A percentile compares a stretch with the other conserved stretches of the same genome.
phyloP scores from a whole-genome alignment of 2,797 vertebrate genomes.

The Danio aesculapii region DNA sequence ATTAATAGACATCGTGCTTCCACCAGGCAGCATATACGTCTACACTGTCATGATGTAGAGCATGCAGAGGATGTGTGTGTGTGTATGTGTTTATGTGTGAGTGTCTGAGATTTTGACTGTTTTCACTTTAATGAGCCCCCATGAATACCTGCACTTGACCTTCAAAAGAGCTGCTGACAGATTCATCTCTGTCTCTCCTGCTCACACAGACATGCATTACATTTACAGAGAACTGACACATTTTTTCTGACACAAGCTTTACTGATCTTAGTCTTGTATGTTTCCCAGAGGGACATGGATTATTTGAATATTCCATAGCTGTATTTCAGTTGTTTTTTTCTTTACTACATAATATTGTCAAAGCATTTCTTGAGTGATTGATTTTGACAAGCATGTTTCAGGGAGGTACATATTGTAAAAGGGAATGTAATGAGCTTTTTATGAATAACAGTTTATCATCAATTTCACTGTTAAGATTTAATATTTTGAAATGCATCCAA shows the following conservation, averaged over 20 bases:
- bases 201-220: slow-evolving; percentile 25
- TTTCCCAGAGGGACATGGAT: slow-evolving; percentile 4
- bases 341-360: neutral
- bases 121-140: slow-evolving; percentile 47
- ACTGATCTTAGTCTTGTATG: neutral
- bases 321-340: neutral
- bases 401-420: neutral
- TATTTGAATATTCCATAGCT: neutral
- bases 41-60: neutral
- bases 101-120: slow-evolving; percentile 24
- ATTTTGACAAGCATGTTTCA: neutral
- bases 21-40: neutral
- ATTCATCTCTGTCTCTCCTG: slow-evolving; percentile 24
- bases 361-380: neutral
- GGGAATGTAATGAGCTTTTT: neutral
- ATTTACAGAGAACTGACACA: slow-evolving; percentile 8
- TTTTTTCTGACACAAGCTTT: slow-evolving; percentile 15
- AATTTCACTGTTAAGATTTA: neutral
- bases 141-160: slow-evolving; percentile 32
- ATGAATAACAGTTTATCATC: neutral
- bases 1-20: slow-evolving; percentile 40
- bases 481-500: neutral
- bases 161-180: slow-evolving; percentile 41
- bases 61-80: slow-evolving; percentile 35
- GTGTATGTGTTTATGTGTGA: slow-evolving; percentile 20